These are phyloP conservation scores for Encarsia formosa DNA, from an alignment of 2,888 invertebrate genomes.

Conservation along the genomic window DNA sequence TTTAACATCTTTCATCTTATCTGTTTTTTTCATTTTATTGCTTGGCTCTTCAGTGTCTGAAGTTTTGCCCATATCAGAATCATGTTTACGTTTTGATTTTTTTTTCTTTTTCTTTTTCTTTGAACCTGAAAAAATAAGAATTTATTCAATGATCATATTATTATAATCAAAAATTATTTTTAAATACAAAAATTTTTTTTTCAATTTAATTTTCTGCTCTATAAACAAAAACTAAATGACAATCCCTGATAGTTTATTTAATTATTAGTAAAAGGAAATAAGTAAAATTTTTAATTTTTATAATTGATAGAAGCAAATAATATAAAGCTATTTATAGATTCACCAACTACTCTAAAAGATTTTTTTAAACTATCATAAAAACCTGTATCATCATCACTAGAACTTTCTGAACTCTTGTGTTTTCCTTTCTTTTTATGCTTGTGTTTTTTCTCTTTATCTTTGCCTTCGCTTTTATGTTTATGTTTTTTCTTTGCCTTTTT, in stretches of 20 bases:
- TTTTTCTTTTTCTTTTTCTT: constrained; percentile 26
- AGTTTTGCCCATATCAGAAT: constrained; percentile 7
- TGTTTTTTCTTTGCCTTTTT: constrained; percentile 40
- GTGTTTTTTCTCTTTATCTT: constrained; percentile 45
- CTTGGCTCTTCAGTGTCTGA: constrained; percentile 35
- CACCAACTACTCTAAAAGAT: too few relatives aligned
- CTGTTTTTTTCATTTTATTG: constrained; percentile 31
- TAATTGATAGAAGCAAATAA: too few relatives aligned
- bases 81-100: constrained; percentile 22
- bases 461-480: constrained; percentile 29
- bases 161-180: too few relatives aligned
- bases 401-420: constrained; percentile 39
- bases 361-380: too few relatives aligned
- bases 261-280: too few relatives aligned
- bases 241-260: too few relatives aligned
- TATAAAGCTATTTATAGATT: too few relatives aligned
- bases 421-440: constrained; percentile 49
- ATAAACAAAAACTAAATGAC: too few relatives aligned
- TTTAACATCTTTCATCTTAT: constrained; percentile 17
- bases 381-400: constrained; percentile 29
- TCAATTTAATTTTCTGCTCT: too few relatives aligned
- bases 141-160: too few relatives aligned
- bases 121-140: constrained; percentile 13
- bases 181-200: too few relatives aligned
- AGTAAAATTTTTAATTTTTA: too few relatives aligned